Evolutionary conservation across 2,113 vertebrate species (phyloP), one percentile per base, ranked within the genome.

Genomic region (Calypte anna): DNA sequence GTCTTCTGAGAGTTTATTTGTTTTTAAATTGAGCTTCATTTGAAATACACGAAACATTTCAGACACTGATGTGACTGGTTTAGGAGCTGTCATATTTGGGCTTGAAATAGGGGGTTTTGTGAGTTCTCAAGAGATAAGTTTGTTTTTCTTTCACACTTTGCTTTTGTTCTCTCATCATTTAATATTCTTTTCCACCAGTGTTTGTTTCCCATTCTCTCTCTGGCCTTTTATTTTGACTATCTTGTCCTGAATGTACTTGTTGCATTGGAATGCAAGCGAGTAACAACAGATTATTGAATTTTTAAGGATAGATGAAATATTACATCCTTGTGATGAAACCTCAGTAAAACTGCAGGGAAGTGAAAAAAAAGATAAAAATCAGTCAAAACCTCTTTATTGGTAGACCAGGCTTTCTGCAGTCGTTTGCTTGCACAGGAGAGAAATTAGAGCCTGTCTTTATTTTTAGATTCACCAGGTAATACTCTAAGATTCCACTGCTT

Each of bases 101-200:
- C 90, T 97, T 2, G 23, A 75, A 96, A 76, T 82, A 64, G 77
- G 25, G 95, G 86, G 38, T 91, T 95, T 90, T 78, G 62, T 79
- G 67, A 86, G 43, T 88, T 95, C 91, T 96, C 93, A 93, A 87
- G 95, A 91, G 62, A 89, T n/a, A 40, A 12, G 19, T 81, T 95
- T 96, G 83, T 88, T 97, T 96, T 96, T 63, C 44, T 94, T 96
- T 94, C 88, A 64, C 86, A 91, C 95, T 93, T 94, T 95, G 88
- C 95, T 95, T 96, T 95, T 94, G 91, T 96, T 96, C 95, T 80
- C 86, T 82, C 69, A 76, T 93, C 86, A 95, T 92, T 86, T 91
- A 92, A 93, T 94, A 90, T 76, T 89, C 88, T 89, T 69, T 73
- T 84, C 81, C 88, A 79, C 38, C 59, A 93, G 13, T 79, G 77